These are phyloP conservation scores for Hartigia nigra DNA, from an alignment of 2,888 invertebrate genomes.

Conservation along the genomic window DNA sequence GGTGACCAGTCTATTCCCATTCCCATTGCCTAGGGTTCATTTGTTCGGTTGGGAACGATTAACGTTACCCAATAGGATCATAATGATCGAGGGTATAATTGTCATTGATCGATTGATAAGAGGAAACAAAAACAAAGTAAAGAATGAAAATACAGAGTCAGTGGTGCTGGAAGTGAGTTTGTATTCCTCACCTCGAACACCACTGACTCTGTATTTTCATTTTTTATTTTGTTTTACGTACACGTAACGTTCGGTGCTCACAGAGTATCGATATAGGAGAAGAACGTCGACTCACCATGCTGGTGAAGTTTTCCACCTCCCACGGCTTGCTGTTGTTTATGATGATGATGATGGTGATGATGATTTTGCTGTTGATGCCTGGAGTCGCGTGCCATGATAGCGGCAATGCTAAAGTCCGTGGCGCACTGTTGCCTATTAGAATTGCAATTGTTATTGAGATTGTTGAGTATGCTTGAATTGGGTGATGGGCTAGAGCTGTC, in stretches of 20 bases:
- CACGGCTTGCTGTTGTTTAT: slow-evolving; percentile 49
- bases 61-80: neutral
- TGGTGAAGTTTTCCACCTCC: slow-evolving; percentile 60
- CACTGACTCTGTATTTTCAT: neutral
- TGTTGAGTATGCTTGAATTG: slow-evolving; percentile 57
- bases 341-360: slow-evolving; percentile 58
- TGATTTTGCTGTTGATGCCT: slow-evolving; percentile 71
- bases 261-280: neutral
- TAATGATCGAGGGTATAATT: neutral
- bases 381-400: slow-evolving; percentile 87
- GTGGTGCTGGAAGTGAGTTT: neutral
- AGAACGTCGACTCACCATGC: slow-evolving; percentile 49
- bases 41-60: neutral
- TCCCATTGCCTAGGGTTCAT: neutral
- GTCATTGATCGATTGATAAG: neutral
- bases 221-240: neutral
- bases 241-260: neutral
- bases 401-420: slow-evolving; percentile 96
- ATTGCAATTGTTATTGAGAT: slow-evolving; percentile 55
- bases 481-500: slow-evolving; percentile 72
- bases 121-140: neutral
- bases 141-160: neutral
- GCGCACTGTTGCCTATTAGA: slow-evolving; percentile 83
- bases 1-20: neutral
- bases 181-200: neutral